phyloP scores from a whole-genome alignment of 2,797 vertebrate species.

The Gymnoscopelus microlampas region DNA sequence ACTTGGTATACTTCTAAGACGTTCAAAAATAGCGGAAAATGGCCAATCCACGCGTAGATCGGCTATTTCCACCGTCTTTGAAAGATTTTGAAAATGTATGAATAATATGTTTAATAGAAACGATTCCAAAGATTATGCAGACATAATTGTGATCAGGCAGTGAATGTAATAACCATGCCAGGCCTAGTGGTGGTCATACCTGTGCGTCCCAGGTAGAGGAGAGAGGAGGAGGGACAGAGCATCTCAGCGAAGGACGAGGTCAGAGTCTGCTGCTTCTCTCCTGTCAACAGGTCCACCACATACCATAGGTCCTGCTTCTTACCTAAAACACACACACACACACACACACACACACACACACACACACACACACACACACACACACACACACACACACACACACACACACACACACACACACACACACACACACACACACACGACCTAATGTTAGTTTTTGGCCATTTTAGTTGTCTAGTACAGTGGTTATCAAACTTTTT shows the following conservation, averaged over 20 bases:
- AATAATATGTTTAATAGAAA: too few relatives aligned
- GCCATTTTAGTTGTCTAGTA: too few relatives aligned
- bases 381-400: background rate
- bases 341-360: conserved; percentile 8
- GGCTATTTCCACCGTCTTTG: too few relatives aligned
- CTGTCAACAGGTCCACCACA: conserved; percentile 94
- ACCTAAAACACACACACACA: conserved; percentile 76
- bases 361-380: conserved; percentile 9
- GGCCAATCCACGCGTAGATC: too few relatives aligned
- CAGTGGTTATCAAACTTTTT: too few relatives aligned
- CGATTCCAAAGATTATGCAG: too few relatives aligned
- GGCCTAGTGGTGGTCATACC: conserved; percentile 28
- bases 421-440: conserved; percentile 11
- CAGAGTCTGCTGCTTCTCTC: conserved; percentile 97
- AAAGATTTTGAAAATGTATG: too few relatives aligned
- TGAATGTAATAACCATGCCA: too few relatives aligned
- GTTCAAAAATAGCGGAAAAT: too few relatives aligned
- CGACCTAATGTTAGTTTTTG: too few relatives aligned
- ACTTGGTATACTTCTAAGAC: too few relatives aligned
- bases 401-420: conserved; percentile 27
- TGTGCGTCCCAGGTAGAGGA: conserved; percentile 95
- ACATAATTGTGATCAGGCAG: too few relatives aligned
- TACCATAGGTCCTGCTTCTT: conserved; percentile 99
- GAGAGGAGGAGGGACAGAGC: conserved; percentile 92
- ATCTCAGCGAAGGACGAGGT: conserved; percentile 95